Evolutionary conservation across 1,140 invertebrate genomes (phyloP).

Genomic region (Sarcophaga bullata): DNA sequence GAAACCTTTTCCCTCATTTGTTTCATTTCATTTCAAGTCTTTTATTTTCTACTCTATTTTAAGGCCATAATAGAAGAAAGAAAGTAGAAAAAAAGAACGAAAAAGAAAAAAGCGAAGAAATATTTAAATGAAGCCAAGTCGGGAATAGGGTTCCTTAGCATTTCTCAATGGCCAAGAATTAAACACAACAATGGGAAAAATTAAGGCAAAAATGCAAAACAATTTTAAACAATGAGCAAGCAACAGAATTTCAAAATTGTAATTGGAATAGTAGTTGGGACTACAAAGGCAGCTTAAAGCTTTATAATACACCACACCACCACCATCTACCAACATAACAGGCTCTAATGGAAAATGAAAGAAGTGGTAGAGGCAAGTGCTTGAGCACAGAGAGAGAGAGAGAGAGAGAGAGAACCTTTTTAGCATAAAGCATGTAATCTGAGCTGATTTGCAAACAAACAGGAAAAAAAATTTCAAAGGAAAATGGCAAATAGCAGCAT

Average conservation of each 20-base stretch:
- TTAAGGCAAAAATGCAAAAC: not conserved
- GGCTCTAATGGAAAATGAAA: not conserved
- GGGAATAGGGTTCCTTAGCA: not conserved
- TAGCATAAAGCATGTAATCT: constrained; percentile 36
- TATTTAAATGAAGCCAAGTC: not conserved
- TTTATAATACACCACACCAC: not conserved
- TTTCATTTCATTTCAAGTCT: not conserved
- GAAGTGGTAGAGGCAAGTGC: not conserved
- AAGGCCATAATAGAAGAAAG: not conserved
- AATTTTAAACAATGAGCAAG: not conserved
- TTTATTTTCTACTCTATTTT: not conserved
- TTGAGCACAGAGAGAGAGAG: not conserved
- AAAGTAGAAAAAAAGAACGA: too few species aligned
- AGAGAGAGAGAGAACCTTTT: constrained; percentile 12
- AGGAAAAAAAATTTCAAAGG: not conserved
- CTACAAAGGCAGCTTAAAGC: not conserved
- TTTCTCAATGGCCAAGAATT: not conserved
- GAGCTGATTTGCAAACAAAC: constrained; percentile 15
- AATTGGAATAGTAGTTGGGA: not conserved
- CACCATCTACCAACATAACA: not conserved
- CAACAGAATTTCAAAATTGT: too few species aligned
- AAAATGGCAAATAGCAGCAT: not conserved
- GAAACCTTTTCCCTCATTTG: not conserved
- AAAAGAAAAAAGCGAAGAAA: not conserved
- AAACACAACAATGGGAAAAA: not conserved